These are phyloP conservation scores for Gadus macrocephalus DNA, from an alignment of 2,113 vertebrate species.

Conservation along the genomic window DNA sequence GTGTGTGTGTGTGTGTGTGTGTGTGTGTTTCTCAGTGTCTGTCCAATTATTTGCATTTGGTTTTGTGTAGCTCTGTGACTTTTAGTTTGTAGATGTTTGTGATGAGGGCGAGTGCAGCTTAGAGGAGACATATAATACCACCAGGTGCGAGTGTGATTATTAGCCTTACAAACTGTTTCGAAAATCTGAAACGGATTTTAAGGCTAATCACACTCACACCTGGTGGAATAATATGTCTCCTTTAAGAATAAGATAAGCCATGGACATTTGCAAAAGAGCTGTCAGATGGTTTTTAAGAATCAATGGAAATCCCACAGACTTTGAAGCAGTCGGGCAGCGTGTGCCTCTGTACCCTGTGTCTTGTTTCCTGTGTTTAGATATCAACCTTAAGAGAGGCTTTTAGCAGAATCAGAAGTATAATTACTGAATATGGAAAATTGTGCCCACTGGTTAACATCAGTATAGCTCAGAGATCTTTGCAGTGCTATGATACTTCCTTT, in stretches of 20 bases:
- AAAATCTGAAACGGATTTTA: too few species aligned
- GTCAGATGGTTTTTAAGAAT: slow-evolving; percentile 28
- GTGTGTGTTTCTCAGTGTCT: too few species aligned
- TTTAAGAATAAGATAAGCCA: slow-evolving; percentile 1
- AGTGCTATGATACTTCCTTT: slow-evolving; percentile 18
- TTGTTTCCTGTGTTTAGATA: slow-evolving; percentile 59
- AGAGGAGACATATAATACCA: too few species aligned
- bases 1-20: too few species aligned
- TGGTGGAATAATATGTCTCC: too few species aligned
- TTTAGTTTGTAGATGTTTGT: background rate
- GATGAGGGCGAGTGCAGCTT: background rate
- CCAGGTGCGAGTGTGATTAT: too few species aligned
- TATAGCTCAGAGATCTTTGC: slow-evolving; percentile 28
- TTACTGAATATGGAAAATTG: slow-evolving; percentile 59
- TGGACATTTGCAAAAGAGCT: slow-evolving; percentile 3
- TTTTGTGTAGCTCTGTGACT: background rate
- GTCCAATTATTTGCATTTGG: slow-evolving; percentile 9
- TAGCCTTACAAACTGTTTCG: too few species aligned
- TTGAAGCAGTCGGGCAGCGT: slow-evolving; percentile 9
- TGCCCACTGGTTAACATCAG: slow-evolving; percentile 44
- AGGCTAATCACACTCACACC: too few species aligned
- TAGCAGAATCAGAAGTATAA: slow-evolving; percentile 47
- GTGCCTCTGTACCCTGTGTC: background rate
- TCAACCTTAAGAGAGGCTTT: slow-evolving; percentile 48
- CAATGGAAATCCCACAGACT: slow-evolving; percentile 12